Evolutionary conservation across 2,797 vertebrate genomes (phyloP).

Genomic region (Oryzias sinensis): DNA sequence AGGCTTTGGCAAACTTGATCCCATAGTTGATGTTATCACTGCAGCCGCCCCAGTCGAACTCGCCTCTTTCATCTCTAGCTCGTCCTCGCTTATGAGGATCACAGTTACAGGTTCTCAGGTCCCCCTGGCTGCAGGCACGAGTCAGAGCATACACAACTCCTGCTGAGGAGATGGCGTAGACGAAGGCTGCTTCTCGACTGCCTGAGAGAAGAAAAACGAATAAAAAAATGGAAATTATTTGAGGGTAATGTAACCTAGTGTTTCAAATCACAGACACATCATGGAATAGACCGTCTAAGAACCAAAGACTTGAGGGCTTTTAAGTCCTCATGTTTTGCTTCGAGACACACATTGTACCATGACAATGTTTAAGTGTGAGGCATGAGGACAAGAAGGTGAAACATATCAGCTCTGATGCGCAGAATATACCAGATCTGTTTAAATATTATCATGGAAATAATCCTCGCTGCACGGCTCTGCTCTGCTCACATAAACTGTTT

Average conservation of each 20-base stretch:
- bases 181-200: conserved; percentile 96
- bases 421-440: conserved; percentile 73
- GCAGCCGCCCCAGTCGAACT: conserved; percentile 98
- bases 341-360: conserved; percentile 33
- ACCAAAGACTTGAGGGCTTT: conserved; percentile 15
- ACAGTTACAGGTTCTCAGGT: conserved; percentile 91
- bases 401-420: conserved; percentile 59
- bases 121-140: conserved; percentile 94
- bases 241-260: background rate
- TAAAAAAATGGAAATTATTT: background rate
- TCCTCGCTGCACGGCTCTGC: conserved; percentile 67
- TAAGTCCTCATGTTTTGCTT: conserved; percentile 14
- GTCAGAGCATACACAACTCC: conserved; percentile 97
- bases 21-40: conserved; percentile 98
- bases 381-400: conserved; percentile 49
- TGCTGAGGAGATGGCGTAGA: conserved; percentile 96
- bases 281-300: conserved; percentile 2
- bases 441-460: conserved; percentile 81
- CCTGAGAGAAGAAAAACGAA: conserved; percentile 67
- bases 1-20: conserved; percentile 93
- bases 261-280: conserved; percentile 3
- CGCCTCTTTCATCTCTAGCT: conserved; percentile 84
- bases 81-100: conserved; percentile 92
- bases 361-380: conserved; percentile 38
- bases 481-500: conserved; percentile 78